These are phyloP conservation scores for Anoplolepis gracilipes DNA, from an alignment of 1,140 invertebrate genomes.

Conservation along the genomic window DNA sequence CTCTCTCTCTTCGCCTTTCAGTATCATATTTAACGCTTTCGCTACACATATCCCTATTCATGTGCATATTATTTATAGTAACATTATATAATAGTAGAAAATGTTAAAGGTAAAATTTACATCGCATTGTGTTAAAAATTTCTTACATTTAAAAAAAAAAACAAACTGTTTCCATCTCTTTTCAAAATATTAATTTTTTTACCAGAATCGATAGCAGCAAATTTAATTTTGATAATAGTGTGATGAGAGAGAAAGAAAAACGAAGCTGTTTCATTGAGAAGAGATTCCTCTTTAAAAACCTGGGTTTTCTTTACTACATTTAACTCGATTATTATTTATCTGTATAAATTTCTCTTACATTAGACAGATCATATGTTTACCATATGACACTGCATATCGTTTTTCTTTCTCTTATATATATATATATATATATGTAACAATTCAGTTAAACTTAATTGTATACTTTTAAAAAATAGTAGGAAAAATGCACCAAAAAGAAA, in stretches of 20 bases:
- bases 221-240: background rate
- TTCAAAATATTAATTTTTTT: background rate
- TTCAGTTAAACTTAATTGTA: too few species aligned
- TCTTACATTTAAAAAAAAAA: background rate
- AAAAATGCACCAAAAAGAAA: too few species aligned
- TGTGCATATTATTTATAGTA: slow-evolving; percentile 4
- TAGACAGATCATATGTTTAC: too few species aligned
- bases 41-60: background rate
- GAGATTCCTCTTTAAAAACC: too few species aligned
- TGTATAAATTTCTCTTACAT: too few species aligned
- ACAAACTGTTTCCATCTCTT: background rate
- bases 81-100: slow-evolving; percentile 10
- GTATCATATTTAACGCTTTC: slow-evolving; percentile 2
- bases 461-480: too few species aligned
- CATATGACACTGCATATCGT: too few species aligned
- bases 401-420: too few species aligned
- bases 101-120: slow-evolving; percentile 1
- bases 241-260: background rate
- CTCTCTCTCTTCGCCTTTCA: background rate
- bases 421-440: too few species aligned
- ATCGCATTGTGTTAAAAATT: background rate
- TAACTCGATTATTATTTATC: too few species aligned
- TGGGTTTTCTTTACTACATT: too few species aligned
- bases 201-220: background rate
- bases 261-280: too few species aligned